Evolutionary conservation across 2,888 invertebrate genomes (phyloP).

Genomic region (Harpalus rufipes): DNA sequence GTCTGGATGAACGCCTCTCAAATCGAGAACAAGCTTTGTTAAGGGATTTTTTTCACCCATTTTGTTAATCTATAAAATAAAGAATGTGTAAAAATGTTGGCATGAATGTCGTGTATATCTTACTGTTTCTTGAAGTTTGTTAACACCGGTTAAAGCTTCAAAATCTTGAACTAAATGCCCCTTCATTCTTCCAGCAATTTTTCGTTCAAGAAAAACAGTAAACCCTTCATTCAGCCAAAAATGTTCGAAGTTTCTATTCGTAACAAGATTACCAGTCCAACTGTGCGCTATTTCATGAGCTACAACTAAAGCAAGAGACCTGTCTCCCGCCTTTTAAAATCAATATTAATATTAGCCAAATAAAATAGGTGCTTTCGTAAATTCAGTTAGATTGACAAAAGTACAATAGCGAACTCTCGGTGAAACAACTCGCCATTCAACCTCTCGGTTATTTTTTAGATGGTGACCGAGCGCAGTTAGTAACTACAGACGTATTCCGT

Average conservation of each 20-base stretch:
- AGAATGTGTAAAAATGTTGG: not conserved
- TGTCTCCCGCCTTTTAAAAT: constrained; percentile 89
- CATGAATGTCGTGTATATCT: not conserved
- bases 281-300: constrained; percentile 98
- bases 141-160: constrained; percentile 87
- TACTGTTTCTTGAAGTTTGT: constrained; percentile 87
- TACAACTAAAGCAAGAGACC: constrained; percentile 92
- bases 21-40: constrained; percentile 89
- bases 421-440: too few relatives aligned
- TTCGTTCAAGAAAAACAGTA: constrained; percentile 94
- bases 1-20: constrained; percentile 91
- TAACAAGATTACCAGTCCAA: constrained; percentile 97
- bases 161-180: constrained; percentile 87
- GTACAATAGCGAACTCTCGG: too few relatives aligned
- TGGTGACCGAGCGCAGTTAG: too few relatives aligned
- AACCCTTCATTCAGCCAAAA: constrained; percentile 99
- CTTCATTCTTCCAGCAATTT: constrained; percentile 87
- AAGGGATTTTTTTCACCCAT: constrained; percentile 84
- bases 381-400: too few relatives aligned
- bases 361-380: not conserved
- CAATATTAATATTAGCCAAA: not conserved
- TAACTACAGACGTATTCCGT: too few relatives aligned
- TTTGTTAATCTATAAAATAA: constrained; percentile 77
- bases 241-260: constrained; percentile 95
- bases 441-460: too few relatives aligned